phyloP scores from a whole-genome alignment of 2,888 invertebrate species.

The Asteroscopus sphinx region DNA sequence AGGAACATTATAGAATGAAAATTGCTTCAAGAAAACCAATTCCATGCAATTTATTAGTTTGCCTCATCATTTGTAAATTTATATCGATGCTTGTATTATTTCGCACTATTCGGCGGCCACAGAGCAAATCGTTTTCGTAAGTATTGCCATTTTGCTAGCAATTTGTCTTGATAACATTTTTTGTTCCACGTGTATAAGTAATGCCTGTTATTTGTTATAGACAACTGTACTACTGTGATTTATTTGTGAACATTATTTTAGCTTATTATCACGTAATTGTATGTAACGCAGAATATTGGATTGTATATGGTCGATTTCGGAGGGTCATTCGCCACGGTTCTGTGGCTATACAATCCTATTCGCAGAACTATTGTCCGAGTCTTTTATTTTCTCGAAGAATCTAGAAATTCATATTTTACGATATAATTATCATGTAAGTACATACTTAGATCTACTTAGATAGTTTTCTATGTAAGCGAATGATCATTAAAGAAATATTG shows the following conservation, averaged over 20 bases:
- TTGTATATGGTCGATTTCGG: slow-evolving; percentile 5
- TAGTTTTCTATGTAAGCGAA: too few relatives aligned
- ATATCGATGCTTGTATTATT: slow-evolving; percentile 14
- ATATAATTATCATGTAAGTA: too few relatives aligned
- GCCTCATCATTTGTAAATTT: slow-evolving; percentile 14
- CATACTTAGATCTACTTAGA: too few relatives aligned
- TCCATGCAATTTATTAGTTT: slow-evolving; percentile 27
- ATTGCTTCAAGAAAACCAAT: slow-evolving; percentile 28
- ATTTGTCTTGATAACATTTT: slow-evolving; percentile 30
- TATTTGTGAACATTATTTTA: slow-evolving; percentile 8
- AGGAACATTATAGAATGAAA: slow-evolving; percentile 13
- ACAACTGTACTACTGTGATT: slow-evolving; percentile 5
- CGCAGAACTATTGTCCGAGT: neutral
- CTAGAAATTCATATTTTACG: too few relatives aligned
- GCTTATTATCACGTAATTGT: slow-evolving; percentile 22
- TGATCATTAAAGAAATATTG: neutral
- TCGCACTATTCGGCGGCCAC: slow-evolving; percentile 8
- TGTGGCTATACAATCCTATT: too few relatives aligned
- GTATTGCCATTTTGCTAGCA: slow-evolving; percentile 23
- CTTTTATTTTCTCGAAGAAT: too few relatives aligned
- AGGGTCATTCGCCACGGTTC: slow-evolving; percentile 4
- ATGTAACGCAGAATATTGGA: slow-evolving; percentile 7
- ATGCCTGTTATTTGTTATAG: slow-evolving; percentile 32
- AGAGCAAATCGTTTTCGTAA: slow-evolving; percentile 17
- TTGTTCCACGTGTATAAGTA: slow-evolving; percentile 27